Percentiles rank a stretch among this genome's conserved stretches.
phyloP scores from a whole-genome alignment of 2,797 vertebrate genomes.

The Oceanodroma leucorhoa region DNA sequence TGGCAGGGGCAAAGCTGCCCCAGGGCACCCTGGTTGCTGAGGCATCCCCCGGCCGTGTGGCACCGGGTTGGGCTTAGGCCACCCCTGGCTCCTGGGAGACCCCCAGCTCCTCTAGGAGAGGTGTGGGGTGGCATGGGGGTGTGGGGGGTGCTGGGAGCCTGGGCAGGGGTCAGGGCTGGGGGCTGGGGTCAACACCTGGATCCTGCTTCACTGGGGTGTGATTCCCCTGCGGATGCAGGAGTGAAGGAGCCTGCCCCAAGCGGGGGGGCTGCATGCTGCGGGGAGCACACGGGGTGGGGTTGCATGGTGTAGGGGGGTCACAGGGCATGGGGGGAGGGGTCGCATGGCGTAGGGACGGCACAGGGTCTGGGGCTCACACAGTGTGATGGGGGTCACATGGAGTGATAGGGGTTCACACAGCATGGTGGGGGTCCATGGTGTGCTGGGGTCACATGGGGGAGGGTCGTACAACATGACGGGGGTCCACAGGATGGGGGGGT shows the following conservation, averaged over 20 bases:
- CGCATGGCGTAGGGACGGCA: no score
- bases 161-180: rapidly evolving
- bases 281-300: not conserved
- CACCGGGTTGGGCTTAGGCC: rapidly evolving
- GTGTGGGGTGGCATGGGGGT: not conserved
- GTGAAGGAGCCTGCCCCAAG: not conserved
- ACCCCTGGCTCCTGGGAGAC: not conserved
- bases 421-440: not conserved
- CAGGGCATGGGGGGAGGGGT: no score
- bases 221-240: not conserved
- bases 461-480: not conserved
- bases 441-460: not conserved
- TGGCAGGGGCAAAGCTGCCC: rapidly evolving
- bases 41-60: rapidly evolving
- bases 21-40: rapidly evolving
- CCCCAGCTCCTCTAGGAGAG: not conserved
- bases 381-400: no score
- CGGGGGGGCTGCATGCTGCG: not conserved
- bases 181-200: not conserved
- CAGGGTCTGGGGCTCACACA: not conserved
- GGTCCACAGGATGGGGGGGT: not conserved
- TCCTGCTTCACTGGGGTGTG: not conserved
- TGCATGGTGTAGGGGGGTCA: no score
- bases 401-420: not conserved
- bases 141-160: rapidly evolving